phyloP scores from a whole-genome alignment of 2,797 vertebrate species.

The Sebastes hopkinsi region DNA sequence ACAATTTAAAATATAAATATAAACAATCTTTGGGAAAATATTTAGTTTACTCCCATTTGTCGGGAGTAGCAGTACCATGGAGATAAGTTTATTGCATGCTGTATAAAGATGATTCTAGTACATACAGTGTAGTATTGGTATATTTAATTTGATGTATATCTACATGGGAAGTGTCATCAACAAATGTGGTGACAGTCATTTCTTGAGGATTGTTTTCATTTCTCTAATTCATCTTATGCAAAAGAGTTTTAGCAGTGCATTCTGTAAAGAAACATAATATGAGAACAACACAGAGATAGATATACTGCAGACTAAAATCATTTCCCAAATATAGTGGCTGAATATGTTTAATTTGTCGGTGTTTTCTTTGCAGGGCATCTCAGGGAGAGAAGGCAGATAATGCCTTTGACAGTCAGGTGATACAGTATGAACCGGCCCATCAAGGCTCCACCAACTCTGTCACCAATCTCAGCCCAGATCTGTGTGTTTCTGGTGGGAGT shows the following conservation, averaged over 20 bases:
- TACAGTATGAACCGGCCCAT: slow-evolving; percentile 85
- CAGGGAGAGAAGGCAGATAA: slow-evolving; percentile 71
- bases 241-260: background rate
- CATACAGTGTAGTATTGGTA: background rate
- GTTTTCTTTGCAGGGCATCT: slow-evolving; percentile 74
- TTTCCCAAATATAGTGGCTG: no score
- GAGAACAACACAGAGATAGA: background rate
- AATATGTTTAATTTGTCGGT: background rate
- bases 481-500: slow-evolving; percentile 92
- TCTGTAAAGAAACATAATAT: background rate
- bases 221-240: background rate
- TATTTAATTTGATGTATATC: background rate
- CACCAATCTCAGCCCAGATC: slow-evolving; percentile 85
- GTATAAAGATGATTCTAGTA: background rate
- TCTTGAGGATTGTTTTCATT: background rate
- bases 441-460: slow-evolving; percentile 85
- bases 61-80: background rate
- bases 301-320: background rate
- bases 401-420: slow-evolving; percentile 53
- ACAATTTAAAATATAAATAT: background rate
- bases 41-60: background rate
- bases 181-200: background rate
- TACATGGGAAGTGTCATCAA: background rate
- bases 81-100: background rate
- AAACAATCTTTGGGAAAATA: background rate